phyloP scores from a whole-genome alignment of 1,140 invertebrate species.

The Zaprionus ghesquierei region DNA sequence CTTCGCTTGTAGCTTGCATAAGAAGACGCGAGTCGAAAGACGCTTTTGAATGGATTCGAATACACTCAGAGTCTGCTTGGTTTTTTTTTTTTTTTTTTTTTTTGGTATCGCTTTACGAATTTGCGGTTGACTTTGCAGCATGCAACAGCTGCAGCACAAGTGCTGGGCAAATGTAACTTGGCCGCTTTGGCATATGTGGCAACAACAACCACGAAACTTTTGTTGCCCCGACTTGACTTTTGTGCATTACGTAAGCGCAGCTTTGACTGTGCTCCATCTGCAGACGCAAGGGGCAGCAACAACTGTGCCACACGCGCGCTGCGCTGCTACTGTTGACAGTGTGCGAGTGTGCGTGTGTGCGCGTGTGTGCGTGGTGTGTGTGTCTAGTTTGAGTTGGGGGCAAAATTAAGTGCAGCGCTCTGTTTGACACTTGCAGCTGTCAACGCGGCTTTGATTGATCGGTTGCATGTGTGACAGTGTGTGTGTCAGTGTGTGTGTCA shows the following conservation, averaged over 20 bases:
- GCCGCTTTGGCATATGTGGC: conserved; percentile 44
- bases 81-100: too few species aligned
- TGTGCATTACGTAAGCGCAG: conserved; percentile 65
- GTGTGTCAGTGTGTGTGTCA: not conserved
- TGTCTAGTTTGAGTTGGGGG: conserved; percentile 22
- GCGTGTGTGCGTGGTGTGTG: not conserved
- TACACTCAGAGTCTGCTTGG: not conserved
- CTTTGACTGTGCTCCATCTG: conserved; percentile 43
- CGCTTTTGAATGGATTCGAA: not conserved
- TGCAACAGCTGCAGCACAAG: conserved; percentile 41
- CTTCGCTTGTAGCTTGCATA: conserved; percentile 15
- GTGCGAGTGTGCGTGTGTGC: conserved; percentile 32
- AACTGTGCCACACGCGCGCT: conserved; percentile 57
- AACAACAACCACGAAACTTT: conserved; percentile 31
- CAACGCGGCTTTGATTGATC: conserved; percentile 70
- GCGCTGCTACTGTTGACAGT: conserved; percentile 3
- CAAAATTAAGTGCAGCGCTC: conserved; percentile 67
- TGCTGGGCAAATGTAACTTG: conserved; percentile 36
- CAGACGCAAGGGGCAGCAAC: conserved; percentile 43
- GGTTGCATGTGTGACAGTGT: conserved; percentile 25
- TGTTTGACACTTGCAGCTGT: conserved; percentile 76
- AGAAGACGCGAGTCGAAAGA: not conserved
- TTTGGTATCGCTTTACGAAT: conserved; percentile 31
- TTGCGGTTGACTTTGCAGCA: conserved; percentile 28
- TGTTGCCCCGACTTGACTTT: conserved; percentile 70